phyloP scores from a whole-genome alignment of 2,797 vertebrate species.

The Chiloscyllium punctatum region DNA sequence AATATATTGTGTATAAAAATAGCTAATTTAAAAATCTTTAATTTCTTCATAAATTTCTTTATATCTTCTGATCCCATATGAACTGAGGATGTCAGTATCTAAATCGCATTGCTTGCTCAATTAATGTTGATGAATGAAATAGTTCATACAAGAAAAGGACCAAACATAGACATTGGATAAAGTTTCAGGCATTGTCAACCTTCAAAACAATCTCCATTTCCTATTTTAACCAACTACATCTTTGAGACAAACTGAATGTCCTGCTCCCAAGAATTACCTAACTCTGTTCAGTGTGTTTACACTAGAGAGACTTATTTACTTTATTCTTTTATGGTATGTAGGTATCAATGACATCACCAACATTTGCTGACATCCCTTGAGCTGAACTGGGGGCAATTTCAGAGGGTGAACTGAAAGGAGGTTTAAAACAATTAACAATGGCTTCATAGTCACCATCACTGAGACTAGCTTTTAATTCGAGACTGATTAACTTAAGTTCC shows the following conservation, averaged over 20 bases:
- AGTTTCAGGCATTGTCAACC: not conserved
- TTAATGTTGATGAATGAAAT: not conserved
- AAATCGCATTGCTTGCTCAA: not conserved
- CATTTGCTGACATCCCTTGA: no score
- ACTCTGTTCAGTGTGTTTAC: not conserved
- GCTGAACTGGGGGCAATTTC: no score
- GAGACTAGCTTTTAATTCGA: no score
- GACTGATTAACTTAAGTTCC: no score
- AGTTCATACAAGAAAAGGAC: not conserved
- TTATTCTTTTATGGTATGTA: no score
- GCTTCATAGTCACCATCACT: no score
- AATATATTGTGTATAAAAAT: constrained; percentile 22
- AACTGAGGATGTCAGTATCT: not conserved
- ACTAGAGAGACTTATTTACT: not conserved
- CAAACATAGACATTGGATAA: not conserved
- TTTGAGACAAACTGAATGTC: not conserved
- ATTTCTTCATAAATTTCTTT: not conserved
- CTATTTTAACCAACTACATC: not conserved
- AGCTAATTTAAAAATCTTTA: constrained; percentile 20
- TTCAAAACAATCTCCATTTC: no score
- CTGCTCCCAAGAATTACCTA: not conserved
- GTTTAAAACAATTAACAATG: no score
- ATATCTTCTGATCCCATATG: not conserved
- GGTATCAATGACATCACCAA: no score
- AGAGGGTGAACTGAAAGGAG: no score